These are phyloP conservation scores for Standfussiana lucernea DNA, from an alignment of 2,888 invertebrate species.

Conservation along the genomic window DNA sequence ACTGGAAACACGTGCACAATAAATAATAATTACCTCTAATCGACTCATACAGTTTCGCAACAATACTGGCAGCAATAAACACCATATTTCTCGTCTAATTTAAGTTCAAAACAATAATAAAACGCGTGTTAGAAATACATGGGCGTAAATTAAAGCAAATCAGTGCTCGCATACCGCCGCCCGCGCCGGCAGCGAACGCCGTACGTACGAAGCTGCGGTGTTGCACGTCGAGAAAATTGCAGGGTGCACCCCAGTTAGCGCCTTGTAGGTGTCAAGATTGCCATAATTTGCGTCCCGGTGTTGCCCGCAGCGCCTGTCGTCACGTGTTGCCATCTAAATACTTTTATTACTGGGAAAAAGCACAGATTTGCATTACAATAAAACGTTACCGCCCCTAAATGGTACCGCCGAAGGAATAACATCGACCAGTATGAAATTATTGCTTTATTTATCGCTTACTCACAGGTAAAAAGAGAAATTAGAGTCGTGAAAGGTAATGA, in stretches of 20 bases:
- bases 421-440: conserved; percentile 54
- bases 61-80: conserved; percentile 26
- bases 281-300: conserved; percentile 88
- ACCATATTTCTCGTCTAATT: conserved; percentile 47
- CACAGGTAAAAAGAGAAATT: conserved; percentile 25
- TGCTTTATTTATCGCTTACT: conserved; percentile 59
- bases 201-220: conserved; percentile 48
- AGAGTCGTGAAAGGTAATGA: conserved; percentile 36
- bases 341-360: conserved; percentile 83
- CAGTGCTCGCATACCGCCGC: conserved; percentile 72
- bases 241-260: conserved; percentile 88
- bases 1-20: conserved; percentile 7
- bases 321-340: conserved; percentile 88
- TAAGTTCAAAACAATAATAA: conserved; percentile 51
- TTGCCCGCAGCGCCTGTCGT: conserved; percentile 88
- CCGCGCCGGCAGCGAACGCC: conserved; percentile 54
- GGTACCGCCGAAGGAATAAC: conserved; percentile 65
- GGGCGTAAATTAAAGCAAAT: conserved; percentile 79
- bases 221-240: conserved; percentile 86
- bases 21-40: conserved; percentile 6
- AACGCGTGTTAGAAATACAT: conserved; percentile 63
- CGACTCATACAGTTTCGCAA: not conserved
- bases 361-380: conserved; percentile 82
- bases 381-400: conserved; percentile 79
- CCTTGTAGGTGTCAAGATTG: conserved; percentile 90